Evolutionary conservation across 2,797 vertebrate genomes (phyloP).

Genomic region (Babyrousa celebensis): DNA sequence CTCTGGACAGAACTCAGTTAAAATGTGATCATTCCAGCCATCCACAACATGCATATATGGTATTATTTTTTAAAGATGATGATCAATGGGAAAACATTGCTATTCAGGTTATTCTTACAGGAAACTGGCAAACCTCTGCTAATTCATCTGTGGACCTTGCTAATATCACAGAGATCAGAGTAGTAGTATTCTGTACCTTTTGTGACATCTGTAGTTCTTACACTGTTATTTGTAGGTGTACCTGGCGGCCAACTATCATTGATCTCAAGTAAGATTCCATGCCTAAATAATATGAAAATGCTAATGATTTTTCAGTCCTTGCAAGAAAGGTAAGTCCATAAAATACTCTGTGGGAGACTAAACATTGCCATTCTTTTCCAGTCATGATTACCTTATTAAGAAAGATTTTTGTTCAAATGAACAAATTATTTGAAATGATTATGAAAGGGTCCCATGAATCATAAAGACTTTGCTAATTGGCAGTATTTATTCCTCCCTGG

Average conservation of each 20-base stretch:
- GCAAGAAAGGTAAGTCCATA: background rate
- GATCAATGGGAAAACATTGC: background rate
- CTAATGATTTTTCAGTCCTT: background rate
- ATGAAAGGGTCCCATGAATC: background rate
- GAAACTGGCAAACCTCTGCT: background rate
- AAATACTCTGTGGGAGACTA: background rate
- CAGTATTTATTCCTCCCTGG: slow-evolving; percentile 13
- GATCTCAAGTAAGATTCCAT: background rate
- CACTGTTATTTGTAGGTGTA: slow-evolving; percentile 6
- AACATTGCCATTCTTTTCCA: background rate
- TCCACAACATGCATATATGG: background rate
- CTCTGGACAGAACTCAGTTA: background rate
- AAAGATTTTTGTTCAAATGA: background rate
- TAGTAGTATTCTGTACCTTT: background rate
- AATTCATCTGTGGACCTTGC: background rate
- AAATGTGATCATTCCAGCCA: background rate
- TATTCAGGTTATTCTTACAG: slow-evolving; percentile 48
- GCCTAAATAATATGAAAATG: slow-evolving; percentile 28
- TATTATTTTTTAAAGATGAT: slow-evolving; percentile 25
- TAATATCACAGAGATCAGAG: background rate
- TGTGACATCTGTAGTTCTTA: background rate
- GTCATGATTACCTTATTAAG: background rate
- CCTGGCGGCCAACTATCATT: background rate
- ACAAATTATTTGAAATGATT: background rate
- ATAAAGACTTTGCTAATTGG: background rate